Evolutionary conservation across 1,140 invertebrate genomes (phyloP).

Genomic region (Formica selysi): DNA sequence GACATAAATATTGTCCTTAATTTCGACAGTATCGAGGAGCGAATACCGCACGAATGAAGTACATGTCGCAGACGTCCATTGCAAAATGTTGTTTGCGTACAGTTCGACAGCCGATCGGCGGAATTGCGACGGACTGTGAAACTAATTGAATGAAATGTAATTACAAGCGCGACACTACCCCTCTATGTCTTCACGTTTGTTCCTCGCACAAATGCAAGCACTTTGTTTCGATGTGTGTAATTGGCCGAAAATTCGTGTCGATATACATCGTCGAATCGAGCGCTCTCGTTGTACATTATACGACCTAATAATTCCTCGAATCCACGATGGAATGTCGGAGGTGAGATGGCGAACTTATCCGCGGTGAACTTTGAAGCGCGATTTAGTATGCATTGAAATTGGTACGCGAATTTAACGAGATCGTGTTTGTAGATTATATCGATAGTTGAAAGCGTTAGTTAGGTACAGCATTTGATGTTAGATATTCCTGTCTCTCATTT

Average conservation of each 20-base stretch:
- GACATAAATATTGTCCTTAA: not conserved
- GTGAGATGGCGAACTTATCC: conserved; percentile 38
- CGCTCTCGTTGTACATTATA: conserved; percentile 38
- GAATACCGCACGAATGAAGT: conserved; percentile 38
- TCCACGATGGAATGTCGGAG: conserved; percentile 46
- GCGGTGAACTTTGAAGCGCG: conserved; percentile 39
- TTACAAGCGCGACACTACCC: conserved; percentile 68
- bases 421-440: conserved; percentile 40
- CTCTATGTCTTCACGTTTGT: conserved; percentile 11
- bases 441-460: conserved; percentile 32
- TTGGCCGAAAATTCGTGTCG: conserved; percentile 59
- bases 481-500: not conserved
- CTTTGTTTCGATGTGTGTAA: conserved; percentile 52
- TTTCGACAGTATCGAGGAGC: conserved; percentile 38
- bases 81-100: conserved; percentile 46
- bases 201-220: conserved; percentile 11
- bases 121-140: conserved; percentile 75
- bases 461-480: conserved; percentile 14
- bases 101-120: conserved; percentile 61
- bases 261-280: conserved; percentile 48
- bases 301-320: conserved; percentile 67
- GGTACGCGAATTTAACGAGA: conserved; percentile 40
- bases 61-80: conserved; percentile 19
- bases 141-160: conserved; percentile 78
- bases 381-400: conserved; percentile 57